These are phyloP conservation scores for Puma concolor DNA, from an alignment of 2,113 vertebrate genomes.

Conservation along the genomic window DNA sequence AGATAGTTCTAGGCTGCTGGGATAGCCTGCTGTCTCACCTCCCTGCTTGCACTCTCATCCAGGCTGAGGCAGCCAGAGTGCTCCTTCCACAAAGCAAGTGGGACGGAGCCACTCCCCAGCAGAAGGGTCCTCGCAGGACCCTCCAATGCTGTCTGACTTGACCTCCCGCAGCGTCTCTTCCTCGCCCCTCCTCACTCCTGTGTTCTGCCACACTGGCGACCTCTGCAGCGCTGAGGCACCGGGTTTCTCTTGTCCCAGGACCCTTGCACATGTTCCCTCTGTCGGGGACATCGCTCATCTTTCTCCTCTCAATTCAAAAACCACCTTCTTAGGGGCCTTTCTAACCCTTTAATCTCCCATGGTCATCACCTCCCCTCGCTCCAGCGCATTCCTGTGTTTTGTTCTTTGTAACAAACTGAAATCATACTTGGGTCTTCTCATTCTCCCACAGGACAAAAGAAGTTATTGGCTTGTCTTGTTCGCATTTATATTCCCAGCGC, in stretches of 20 bases:
- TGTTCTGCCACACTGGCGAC: neutral
- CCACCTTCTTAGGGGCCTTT: neutral
- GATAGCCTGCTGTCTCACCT: neutral
- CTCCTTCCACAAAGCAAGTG: neutral
- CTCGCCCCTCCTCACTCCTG: fast-evolving
- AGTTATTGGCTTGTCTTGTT: neutral
- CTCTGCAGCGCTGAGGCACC: neutral
- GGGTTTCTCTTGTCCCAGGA: neutral
- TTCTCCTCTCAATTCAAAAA: neutral
- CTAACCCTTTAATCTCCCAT: neutral
- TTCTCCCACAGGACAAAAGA: neutral
- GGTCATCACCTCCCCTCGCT: neutral
- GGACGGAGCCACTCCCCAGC: neutral
- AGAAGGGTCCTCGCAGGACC: neutral
- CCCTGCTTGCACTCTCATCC: neutral
- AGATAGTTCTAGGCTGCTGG: neutral
- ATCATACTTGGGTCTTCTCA: neutral
- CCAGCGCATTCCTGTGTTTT: neutral
- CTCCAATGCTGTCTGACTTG: neutral
- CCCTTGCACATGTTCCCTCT: neutral
- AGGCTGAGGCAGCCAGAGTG: too few relatives aligned
- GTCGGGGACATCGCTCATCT: neutral
- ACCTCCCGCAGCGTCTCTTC: neutral
- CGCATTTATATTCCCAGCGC: neutral
- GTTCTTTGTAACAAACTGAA: neutral